Percentiles rank a stretch among this genome's conserved stretches.
These are phyloP conservation scores for Neuroterus valhalla DNA, from an alignment of 1,140 invertebrate species.

Conservation along the genomic window DNA sequence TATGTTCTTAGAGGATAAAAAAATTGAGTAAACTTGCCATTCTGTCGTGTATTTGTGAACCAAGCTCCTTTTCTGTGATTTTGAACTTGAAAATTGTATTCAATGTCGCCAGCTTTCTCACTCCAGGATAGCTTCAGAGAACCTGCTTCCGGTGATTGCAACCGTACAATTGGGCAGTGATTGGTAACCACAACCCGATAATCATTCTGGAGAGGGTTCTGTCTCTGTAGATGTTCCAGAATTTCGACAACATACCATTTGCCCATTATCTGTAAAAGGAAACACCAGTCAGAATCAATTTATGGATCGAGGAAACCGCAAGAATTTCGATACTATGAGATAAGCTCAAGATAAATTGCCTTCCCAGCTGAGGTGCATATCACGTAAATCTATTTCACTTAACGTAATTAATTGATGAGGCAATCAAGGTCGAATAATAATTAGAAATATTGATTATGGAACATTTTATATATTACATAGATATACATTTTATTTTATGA, in stretches of 20 bases:
- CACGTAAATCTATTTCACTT: slow-evolving; percentile 10
- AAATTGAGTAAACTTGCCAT: background rate
- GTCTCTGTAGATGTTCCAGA: slow-evolving; percentile 53
- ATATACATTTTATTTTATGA: no score
- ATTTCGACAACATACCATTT: slow-evolving; percentile 67
- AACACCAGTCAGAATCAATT: slow-evolving; percentile 30
- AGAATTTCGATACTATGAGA: slow-evolving; percentile 20
- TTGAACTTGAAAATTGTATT: slow-evolving; percentile 57
- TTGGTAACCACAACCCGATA: slow-evolving; percentile 44
- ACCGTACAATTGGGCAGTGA: slow-evolving; percentile 54
- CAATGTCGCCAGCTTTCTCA: slow-evolving; percentile 56
- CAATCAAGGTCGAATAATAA: background rate
- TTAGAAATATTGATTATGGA: background rate
- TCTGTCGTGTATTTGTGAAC: background rate
- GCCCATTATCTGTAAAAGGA: slow-evolving; percentile 63
- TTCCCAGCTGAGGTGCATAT: background rate
- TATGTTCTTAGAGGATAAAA: no score
- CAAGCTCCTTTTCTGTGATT: background rate
- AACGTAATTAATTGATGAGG: background rate
- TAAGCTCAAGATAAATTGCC: slow-evolving; percentile 18
- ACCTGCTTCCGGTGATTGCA: slow-evolving; percentile 35
- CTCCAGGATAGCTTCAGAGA: slow-evolving; percentile 56
- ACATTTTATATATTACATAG: background rate
- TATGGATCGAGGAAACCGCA: slow-evolving; percentile 14
- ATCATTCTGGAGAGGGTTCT: slow-evolving; percentile 38